phyloP scores from a whole-genome alignment of 2,888 invertebrate genomes.

The Scaeva pyrastri region DNA sequence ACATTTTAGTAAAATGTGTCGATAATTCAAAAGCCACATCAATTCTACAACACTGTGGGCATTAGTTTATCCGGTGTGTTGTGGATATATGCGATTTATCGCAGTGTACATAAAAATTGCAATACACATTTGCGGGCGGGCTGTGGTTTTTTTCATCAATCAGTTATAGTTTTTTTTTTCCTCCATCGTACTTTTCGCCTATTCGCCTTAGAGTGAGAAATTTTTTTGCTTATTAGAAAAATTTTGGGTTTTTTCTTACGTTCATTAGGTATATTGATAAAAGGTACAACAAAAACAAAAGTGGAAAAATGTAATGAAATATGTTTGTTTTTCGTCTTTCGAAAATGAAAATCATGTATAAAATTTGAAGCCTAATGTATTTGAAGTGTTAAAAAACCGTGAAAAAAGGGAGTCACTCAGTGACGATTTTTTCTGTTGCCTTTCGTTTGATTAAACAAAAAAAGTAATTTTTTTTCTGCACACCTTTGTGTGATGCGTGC shows the following conservation, averaged over 20 bases:
- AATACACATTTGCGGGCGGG: constrained; percentile 75
- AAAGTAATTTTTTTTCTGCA: constrained; percentile 50
- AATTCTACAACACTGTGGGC: constrained; percentile 52
- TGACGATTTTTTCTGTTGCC: constrained; percentile 42
- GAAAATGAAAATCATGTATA: constrained; percentile 39
- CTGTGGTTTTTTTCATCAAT: constrained; percentile 63
- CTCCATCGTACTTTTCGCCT: constrained; percentile 34
- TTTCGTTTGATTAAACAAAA: constrained; percentile 3
- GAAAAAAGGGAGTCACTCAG: constrained; percentile 16
- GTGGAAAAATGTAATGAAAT: constrained; percentile 57
- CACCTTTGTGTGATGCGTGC: constrained; percentile 33
- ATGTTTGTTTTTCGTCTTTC: constrained; percentile 26
- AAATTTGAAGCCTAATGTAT: constrained; percentile 42
- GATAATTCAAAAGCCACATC: constrained; percentile 46
- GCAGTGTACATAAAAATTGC: constrained; percentile 70
- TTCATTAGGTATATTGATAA: constrained; percentile 19
- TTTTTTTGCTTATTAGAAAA: constrained; percentile 64
- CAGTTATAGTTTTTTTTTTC: constrained; percentile 38
- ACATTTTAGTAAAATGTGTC: constrained; percentile 55
- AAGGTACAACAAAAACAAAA: constrained; percentile 32
- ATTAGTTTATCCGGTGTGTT: constrained; percentile 48
- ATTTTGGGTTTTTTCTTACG: neutral
- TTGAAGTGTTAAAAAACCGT: constrained; percentile 30
- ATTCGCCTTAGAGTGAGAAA: constrained; percentile 50
- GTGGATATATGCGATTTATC: constrained; percentile 57